Evolutionary conservation across 2,797 vertebrate species (phyloP), one percentile per base, ranked within the genome.

Genomic region (Pelodytes ibericus): DNA sequence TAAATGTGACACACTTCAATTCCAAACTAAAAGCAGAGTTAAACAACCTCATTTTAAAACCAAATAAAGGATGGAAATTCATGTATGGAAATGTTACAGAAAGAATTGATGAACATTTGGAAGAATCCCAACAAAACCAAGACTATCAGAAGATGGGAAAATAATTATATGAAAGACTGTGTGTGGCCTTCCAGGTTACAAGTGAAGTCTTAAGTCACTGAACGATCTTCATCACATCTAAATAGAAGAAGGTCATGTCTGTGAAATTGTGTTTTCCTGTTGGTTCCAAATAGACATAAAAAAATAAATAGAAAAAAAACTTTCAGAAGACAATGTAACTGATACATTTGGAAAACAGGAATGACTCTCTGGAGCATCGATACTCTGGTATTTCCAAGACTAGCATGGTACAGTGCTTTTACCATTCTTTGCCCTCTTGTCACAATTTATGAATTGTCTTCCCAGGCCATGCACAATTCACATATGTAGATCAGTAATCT

Each of bases 121-220:
- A 59, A 24, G 36, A 63, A 24, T 29, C 41, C 44, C 44, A 72
- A 25, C 11, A 62, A 51, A 62, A 24, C n/a, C 41, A 22, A 9
- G 41, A n/a, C 20, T 29, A 61, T 29, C 0, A 24, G 27, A 33
- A 53, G 41, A 63, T 72, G 57, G 58, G 24, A 25, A 72, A 62
- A 27, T 63, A 62, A 63, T 62, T 29, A 53, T 62, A 51, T 11
- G 18, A 33, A 26, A 63, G 47, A 61, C 41, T 51, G 29, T 63
- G 58, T 62, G 59, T 63, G 59, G 44, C 22, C 70, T 53, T 47
- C 2, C 27, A 63, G 59, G 27, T 62, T 72, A 72, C 13, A 8
- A n/a, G 4, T 20, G 31, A 3, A 62, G 10, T 31, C 30, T 62
- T 33, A 72, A n/a, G 29, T 31, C 39, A 71, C 33, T 33, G 22